These are phyloP conservation scores for Propithecus coquereli DNA, from an alignment of 2,113 vertebrate species.

Conservation along the genomic window DNA sequence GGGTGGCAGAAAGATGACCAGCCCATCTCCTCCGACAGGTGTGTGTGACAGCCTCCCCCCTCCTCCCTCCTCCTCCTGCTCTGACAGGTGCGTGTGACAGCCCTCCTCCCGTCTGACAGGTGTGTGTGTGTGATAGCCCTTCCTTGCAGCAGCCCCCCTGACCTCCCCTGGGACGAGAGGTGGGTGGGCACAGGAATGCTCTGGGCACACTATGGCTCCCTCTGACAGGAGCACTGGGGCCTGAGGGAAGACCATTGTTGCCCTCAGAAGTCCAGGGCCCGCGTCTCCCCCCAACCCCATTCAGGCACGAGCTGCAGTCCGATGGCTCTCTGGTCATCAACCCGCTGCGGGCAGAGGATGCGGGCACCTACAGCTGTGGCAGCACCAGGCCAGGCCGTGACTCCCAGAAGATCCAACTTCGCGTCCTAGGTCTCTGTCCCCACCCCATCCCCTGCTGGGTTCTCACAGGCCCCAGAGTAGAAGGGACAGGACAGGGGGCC, in stretches of 20 bases:
- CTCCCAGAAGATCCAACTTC: constrained; percentile 88
- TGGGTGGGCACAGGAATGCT: not conserved
- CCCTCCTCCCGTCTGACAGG: not conserved
- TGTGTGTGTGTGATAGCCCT: not conserved
- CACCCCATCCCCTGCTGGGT: too few relatives aligned
- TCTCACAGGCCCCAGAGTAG: not conserved
- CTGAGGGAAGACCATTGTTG: not conserved
- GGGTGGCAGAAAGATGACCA: constrained; percentile 90
- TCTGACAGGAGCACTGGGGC: not conserved
- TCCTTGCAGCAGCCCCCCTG: not conserved
- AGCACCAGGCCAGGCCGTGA: constrained; percentile 79
- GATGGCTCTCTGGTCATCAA: constrained; percentile 91
- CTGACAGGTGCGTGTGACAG: constrained; percentile 83
- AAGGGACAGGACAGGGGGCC: not conserved
- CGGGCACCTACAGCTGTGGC: constrained; percentile 89
- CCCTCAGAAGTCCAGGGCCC: not conserved
- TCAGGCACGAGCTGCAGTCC: constrained; percentile 88
- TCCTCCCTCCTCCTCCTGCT: constrained; percentile 73
- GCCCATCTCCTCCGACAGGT: constrained; percentile 88
- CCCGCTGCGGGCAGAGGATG: constrained; percentile 82
- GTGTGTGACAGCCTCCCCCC: not conserved
- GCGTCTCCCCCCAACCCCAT: not conserved
- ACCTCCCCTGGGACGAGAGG: not conserved
- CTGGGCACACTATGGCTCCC: not conserved
- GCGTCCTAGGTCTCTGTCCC: constrained; percentile 84